Evolutionary conservation across 2,113 vertebrate species (phyloP).

Genomic region (Herpetotheres cachinnans): DNA sequence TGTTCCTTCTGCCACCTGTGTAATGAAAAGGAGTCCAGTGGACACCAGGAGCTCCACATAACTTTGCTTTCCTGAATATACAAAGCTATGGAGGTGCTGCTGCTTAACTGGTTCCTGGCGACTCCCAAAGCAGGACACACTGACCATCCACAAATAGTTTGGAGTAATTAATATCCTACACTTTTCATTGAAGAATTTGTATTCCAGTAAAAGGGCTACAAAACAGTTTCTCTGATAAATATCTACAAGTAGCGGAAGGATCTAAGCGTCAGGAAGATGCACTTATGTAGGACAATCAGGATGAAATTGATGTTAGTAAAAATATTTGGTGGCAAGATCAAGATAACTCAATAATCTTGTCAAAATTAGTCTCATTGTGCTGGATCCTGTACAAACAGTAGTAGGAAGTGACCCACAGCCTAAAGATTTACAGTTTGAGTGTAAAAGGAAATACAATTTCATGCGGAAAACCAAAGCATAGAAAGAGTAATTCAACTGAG

Average conservation of each 20-base stretch:
- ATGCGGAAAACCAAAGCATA: background rate
- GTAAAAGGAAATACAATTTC: background rate
- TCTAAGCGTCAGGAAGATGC: background rate
- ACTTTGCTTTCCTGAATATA: background rate
- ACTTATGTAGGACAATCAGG: background rate
- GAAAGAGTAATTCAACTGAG: background rate
- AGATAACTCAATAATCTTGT: background rate
- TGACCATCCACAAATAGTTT: background rate
- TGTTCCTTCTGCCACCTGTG: background rate
- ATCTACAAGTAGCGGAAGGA: background rate
- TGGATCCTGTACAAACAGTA: background rate
- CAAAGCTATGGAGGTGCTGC: background rate
- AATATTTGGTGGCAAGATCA: background rate
- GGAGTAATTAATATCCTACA: background rate
- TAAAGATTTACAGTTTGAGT: background rate
- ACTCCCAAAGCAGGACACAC: background rate
- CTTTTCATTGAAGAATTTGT: background rate
- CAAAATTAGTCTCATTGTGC: background rate
- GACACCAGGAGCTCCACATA: background rate
- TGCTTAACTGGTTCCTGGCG: background rate
- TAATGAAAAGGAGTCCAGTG: background rate
- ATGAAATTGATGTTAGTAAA: background rate
- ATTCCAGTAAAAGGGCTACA: background rate
- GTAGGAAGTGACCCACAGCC: background rate
- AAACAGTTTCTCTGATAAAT: background rate